Percentiles rank a stretch among this genome's conserved stretches.
Evolutionary conservation across 2,888 invertebrate genomes (phyloP).

Genomic region (Vanessa cardui): DNA sequence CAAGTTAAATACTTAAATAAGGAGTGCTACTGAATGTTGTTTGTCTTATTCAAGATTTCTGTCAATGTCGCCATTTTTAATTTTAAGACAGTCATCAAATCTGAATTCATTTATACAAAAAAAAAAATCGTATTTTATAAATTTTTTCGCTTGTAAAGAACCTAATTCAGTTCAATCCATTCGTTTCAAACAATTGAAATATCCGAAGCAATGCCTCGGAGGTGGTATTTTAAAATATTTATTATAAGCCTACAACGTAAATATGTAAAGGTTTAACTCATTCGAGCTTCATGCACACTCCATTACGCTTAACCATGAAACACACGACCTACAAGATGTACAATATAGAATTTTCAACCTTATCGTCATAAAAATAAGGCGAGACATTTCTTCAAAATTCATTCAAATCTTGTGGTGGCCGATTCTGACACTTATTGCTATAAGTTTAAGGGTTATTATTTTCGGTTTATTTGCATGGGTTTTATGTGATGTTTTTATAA

Average conservation of each 20-base stretch:
- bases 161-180: neutral
- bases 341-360: slow-evolving; percentile 11
- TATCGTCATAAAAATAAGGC: slow-evolving; percentile 17
- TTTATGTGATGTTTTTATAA: slow-evolving; percentile 68
- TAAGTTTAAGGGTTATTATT: neutral
- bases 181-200: neutral
- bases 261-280: slow-evolving; percentile 14
- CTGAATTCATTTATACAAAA: no score
- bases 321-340: slow-evolving; percentile 8
- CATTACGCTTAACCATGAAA: slow-evolving; percentile 21
- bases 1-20: no score
- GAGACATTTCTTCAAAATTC: neutral
- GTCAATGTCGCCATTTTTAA: no score
- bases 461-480: slow-evolving; percentile 32
- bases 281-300: slow-evolving; percentile 24
- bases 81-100: no score
- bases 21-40: no score
- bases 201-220: neutral
- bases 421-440: slow-evolving; percentile 13
- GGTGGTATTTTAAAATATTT: slow-evolving; percentile 8
- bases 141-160: no score
- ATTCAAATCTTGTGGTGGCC: neutral
- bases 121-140: no score
- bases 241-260: slow-evolving; percentile 18
- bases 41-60: no score